Evolutionary conservation across 1,140 invertebrate species (phyloP), one percentile per base, ranked within the genome.

Genomic region (Drosophila pachea): DNA sequence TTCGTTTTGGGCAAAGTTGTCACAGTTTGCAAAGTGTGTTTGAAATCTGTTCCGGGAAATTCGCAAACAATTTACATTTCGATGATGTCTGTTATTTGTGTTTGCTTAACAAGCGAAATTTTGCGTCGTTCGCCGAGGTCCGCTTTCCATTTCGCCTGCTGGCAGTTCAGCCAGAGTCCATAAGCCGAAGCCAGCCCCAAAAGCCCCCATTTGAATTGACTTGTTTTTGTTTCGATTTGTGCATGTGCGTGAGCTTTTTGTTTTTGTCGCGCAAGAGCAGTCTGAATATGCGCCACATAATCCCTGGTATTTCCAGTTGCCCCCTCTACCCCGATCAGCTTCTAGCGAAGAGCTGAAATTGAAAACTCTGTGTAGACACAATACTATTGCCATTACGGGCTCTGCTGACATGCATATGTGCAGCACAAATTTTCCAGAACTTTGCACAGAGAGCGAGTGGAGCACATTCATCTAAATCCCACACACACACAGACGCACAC

Each of bases 281-380:
- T 9, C 31, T 35, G 56, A 40, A 62, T 60, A 38, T 60, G 66
- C 48, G 35, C 55, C 56, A 48, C 35, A 59, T 70, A 70, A 66
- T 69, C 67, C 47, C 31, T 43, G n/a, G 53, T 40, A 32, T 22
- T 35, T 14, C 12, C 11, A 5, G 6, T 2, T 4, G 4, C 36
- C 9, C 35, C 4, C 9, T 29, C 56, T 8, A n/a, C 11, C 6
- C 42, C 8, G 7, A 6, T 32, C 11, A 40, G 22, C 12, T 6
- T 11, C 22, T 43, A 8, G 60, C 68, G 63, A 73, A 69, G 78
- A 73, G 73, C 76, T 79, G 76, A 84, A 79, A 84, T 84, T 84
- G 79, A 84, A 86, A 84, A 84, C 79, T 74, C 76, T 76, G 84
- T 84, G 73, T 84, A 84, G 76, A 76, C 76, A 75, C 68, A 73